A percentile compares a stretch with the other conserved stretches of the same genome.
phyloP scores from a whole-genome alignment of 2,797 vertebrate genomes.

The Cygnus olor region DNA sequence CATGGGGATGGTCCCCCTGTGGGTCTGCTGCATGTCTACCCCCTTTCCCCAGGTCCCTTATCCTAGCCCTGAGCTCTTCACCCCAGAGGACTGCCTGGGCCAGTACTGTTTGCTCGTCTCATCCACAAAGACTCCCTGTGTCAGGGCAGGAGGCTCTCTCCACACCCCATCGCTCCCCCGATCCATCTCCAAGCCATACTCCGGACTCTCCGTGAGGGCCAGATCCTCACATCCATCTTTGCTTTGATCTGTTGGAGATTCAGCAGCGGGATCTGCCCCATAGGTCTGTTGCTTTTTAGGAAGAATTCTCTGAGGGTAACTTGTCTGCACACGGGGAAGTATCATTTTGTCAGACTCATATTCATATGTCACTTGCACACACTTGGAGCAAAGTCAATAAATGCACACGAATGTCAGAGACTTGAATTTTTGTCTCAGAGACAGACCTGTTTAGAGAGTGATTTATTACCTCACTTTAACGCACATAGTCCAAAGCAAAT shows the following conservation, averaged over 20 bases:
- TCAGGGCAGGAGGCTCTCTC: not conserved
- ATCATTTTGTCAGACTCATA: not conserved
- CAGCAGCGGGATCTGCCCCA: not conserved
- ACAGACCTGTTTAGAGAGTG: not conserved
- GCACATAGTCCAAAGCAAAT: not conserved
- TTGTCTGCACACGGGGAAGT: accelerated
- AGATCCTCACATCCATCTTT: not conserved
- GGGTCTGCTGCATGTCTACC: not conserved
- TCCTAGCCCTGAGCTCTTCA: not conserved
- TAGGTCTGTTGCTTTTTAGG: not conserved
- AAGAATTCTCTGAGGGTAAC: not conserved
- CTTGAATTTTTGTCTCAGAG: not conserved
- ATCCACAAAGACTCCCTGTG: not conserved
- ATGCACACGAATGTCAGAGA: not conserved
- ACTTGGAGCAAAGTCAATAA: not conserved
- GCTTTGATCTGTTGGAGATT: not conserved
- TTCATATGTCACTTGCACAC: not conserved
- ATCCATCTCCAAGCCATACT: not conserved
- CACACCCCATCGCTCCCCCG: accelerated
- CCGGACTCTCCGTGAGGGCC: not conserved
- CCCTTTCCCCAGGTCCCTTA: not conserved
- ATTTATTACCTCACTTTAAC: not conserved
- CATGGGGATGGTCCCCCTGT: not conserved
- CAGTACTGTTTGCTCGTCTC: not conserved
- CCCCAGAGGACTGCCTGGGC: not conserved